phyloP scores from a whole-genome alignment of 2,113 vertebrate species.

The Grammomys dolichurus region DNA sequence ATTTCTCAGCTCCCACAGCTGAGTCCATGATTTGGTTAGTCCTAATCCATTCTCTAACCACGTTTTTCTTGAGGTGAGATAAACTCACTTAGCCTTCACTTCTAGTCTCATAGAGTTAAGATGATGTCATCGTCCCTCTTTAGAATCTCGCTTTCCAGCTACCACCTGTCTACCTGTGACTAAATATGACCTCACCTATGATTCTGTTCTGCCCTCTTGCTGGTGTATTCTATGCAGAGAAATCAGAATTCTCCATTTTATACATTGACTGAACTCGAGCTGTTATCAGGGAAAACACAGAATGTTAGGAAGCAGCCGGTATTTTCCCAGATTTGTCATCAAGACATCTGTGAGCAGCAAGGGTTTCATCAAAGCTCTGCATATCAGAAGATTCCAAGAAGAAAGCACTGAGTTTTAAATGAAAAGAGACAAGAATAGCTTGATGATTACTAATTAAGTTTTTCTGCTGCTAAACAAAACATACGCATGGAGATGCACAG shows the following conservation, averaged over 20 bases:
- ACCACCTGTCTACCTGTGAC: not conserved
- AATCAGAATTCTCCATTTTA: not conserved
- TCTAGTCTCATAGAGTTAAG: not conserved
- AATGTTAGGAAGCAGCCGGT: not conserved
- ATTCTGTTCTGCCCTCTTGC: not conserved
- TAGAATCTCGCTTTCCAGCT: not conserved
- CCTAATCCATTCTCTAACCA: not conserved
- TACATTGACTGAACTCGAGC: not conserved
- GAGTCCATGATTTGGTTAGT: not conserved
- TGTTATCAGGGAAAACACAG: not conserved
- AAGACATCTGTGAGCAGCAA: not conserved
- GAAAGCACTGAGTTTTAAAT: not conserved
- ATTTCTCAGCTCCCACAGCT: not conserved
- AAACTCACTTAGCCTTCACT: not conserved
- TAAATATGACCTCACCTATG: not conserved
- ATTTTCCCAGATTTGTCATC: not conserved
- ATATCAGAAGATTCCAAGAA: not conserved
- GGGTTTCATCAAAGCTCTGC: not conserved
- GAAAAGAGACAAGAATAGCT: conserved; percentile 31
- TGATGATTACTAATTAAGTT: not conserved
- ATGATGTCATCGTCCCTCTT: not conserved
- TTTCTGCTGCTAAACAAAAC: not conserved
- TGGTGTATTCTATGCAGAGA: not conserved
- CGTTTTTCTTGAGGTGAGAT: not conserved
- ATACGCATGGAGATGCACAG: not conserved